Evolutionary conservation across 2,888 invertebrate genomes (phyloP).

Genomic region (Caenorhabditis sulstoni): DNA sequence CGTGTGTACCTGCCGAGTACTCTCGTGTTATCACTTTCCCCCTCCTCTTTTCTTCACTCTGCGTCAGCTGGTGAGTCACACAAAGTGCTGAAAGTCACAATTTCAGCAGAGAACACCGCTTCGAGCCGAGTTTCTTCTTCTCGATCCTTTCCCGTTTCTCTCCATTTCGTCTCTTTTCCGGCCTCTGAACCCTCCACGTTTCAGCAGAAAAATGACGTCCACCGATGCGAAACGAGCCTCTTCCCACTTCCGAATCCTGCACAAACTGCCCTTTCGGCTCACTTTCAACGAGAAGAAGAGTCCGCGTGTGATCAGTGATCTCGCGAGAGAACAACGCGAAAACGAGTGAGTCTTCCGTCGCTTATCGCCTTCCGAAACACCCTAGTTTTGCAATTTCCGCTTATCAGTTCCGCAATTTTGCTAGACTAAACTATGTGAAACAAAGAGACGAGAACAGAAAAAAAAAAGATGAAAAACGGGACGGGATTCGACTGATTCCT

Average conservation of each 20-base stretch:
- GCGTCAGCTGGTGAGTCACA: not conserved
- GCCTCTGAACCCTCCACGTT: no score
- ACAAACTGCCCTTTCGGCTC: constrained; percentile 54
- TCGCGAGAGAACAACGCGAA: constrained; percentile 40
- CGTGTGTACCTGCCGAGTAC: constrained; percentile 25
- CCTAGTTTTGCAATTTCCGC: constrained; percentile 20
- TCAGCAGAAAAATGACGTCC: constrained; percentile 20
- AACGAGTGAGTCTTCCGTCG: constrained; percentile 48
- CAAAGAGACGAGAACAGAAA: no score
- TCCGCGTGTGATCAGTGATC: constrained; percentile 31
- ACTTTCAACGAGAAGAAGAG: constrained; percentile 40
- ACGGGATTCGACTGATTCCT: no score
- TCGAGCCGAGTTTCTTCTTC: no score
- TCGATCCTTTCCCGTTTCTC: no score
- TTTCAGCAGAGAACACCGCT: no score
- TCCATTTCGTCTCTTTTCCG: constrained; percentile 1
- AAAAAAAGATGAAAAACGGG: no score
- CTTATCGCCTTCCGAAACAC: constrained; percentile 10
- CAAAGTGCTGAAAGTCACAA: no score
- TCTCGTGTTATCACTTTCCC: constrained; percentile 30
- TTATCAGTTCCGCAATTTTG: constrained; percentile 16
- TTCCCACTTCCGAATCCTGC: constrained; percentile 43
- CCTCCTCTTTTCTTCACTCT: constrained; percentile 10
- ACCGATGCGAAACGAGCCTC: constrained; percentile 24
- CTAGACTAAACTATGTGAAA: no score